Evolutionary conservation across 2,113 vertebrate species (phyloP), one percentile per base, ranked within the genome.

Genomic region (Nycticorax nycticorax): DNA sequence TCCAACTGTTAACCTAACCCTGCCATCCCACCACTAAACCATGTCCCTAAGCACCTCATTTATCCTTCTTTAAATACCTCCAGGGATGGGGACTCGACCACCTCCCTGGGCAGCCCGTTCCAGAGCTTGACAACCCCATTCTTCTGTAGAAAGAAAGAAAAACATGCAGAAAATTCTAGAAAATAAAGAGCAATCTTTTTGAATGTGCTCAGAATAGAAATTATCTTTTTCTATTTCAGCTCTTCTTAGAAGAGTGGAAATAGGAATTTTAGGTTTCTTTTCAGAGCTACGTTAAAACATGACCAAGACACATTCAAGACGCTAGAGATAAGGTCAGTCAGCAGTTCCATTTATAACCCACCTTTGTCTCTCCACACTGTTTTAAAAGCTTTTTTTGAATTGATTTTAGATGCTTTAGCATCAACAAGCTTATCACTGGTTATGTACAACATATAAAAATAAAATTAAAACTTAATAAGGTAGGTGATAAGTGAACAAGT

Each of bases 301-400:
- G 88, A 88, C 71, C 72, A 72, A 91, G 88, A 86, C 77, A 67
- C 78, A 88, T 93, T 95, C 75, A 92, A 96, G 94, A 63, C 53
- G 71, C 69, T 59, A 56, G 53, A 84, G 95, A 97, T 95, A 97
- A 96, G 80, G 72, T 96, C 97, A 98, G 97, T 97, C 97, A 97
- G 82, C 95, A 96, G 89, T 96, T 98, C 93, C 91, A 94, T 97
- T 98, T 98, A 97, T 96, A 98, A 96, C 55, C 66, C 56, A 52
- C 55, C 55, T 97, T 81, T 97, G 45, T 66, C 35, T 75, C 52
- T 83, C 76, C 64, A 62, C 56, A 81, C 41, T 39, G n/a, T 93
- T 97, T 95, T 97, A 97, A 98, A 97, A 96, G 94, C 95, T 97
- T 97, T 96, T 96, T 97, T 86, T 91, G 89, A 97, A 97, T 97